phyloP scores from a whole-genome alignment of 2,113 vertebrate species.

The Toxostoma redivivum region DNA sequence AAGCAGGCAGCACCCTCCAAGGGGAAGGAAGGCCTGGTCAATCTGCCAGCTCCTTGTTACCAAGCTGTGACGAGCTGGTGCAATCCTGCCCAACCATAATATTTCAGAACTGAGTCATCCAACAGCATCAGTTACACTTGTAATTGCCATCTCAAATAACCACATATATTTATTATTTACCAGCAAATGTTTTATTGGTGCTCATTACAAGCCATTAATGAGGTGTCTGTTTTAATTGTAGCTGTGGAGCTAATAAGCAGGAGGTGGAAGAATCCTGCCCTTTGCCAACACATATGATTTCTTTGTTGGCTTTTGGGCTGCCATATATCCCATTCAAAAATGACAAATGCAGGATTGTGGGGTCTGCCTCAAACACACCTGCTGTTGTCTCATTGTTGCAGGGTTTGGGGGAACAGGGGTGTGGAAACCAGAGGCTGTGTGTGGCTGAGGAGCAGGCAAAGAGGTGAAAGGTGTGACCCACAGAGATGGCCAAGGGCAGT shows the following conservation, averaged over 20 bases:
- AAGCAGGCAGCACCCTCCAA: neutral
- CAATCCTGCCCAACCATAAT: neutral
- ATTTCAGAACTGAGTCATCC: neutral
- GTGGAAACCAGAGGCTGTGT: neutral
- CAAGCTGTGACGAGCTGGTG: neutral
- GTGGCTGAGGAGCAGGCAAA: neutral
- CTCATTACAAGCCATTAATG: conserved; percentile 58
- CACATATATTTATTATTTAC: conserved; percentile 59
- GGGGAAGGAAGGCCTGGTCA: neutral
- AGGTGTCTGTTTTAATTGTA: conserved; percentile 22
- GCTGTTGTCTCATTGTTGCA: neutral
- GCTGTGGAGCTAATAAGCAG: neutral
- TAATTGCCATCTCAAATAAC: conserved; percentile 33
- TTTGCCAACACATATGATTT: conserved; percentile 9
- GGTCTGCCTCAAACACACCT: neutral
- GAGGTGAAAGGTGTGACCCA: neutral
- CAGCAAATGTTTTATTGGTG: conserved; percentile 16
- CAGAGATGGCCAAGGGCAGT: neutral
- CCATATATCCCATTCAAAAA: neutral
- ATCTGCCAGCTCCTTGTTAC: neutral
- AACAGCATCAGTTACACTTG: neutral
- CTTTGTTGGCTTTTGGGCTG: neutral
- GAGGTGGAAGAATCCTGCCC: neutral
- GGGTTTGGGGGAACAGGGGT: neutral
- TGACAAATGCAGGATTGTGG: neutral